Conservation (phyloP, 2,797 vertebrate species). For the Typhlichthys eigenmanni region DNA sequence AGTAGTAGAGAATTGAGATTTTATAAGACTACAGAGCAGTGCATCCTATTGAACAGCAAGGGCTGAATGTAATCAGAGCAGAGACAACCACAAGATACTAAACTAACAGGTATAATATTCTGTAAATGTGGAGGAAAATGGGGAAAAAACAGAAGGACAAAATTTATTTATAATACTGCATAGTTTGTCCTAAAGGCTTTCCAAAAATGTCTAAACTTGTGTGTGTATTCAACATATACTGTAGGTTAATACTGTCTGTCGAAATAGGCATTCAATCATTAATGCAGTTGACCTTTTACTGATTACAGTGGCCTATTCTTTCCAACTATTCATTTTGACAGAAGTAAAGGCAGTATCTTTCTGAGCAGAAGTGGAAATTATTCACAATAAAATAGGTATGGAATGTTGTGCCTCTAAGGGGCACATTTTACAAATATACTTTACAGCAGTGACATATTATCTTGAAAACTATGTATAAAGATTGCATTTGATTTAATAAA, state of each 20-base stretch:
- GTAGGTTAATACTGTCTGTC: slow-evolving; percentile 10
- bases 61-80: slow-evolving; percentile 45
- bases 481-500: slow-evolving; percentile 60
- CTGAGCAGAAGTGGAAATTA: slow-evolving; percentile 32
- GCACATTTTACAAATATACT: slow-evolving; percentile 44
- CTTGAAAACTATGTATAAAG: slow-evolving; percentile 50
- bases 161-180: slow-evolving; percentile 42
- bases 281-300: slow-evolving; percentile 48
- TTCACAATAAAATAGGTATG: slow-evolving; percentile 42
- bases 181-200: slow-evolving; percentile 41
- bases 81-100: slow-evolving; percentile 10
- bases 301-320: slow-evolving; percentile 32
- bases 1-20: slow-evolving; percentile 52
- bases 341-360: slow-evolving; percentile 54
- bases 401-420: slow-evolving; percentile 38
- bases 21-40: slow-evolving; percentile 31
- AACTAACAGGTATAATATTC: slow-evolving; percentile 7
- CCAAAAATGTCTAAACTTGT: slow-evolving; percentile 51
- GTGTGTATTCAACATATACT: slow-evolving; percentile 18
- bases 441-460: slow-evolving; percentile 52
- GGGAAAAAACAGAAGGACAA: slow-evolving; percentile 38
- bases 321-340: slow-evolving; percentile 31
- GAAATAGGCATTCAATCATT: slow-evolving; percentile 61
- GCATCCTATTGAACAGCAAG: slow-evolving; percentile 43
- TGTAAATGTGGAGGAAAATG: neutral